phyloP scores from a whole-genome alignment of 2,888 invertebrate species.

The Melinaea menophilus region DNA sequence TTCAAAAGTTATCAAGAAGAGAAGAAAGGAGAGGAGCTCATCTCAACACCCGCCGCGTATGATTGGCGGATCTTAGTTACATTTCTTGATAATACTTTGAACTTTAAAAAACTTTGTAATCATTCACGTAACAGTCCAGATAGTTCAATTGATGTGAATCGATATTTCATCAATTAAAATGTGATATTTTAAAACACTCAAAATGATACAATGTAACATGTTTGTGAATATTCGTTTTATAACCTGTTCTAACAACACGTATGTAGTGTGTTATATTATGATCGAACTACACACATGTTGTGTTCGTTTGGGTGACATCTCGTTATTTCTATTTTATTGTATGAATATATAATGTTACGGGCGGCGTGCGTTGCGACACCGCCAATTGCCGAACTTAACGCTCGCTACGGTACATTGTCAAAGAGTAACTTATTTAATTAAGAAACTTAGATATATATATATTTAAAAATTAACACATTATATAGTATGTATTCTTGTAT shows the following conservation, averaged over 20 bases:
- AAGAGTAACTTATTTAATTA: conserved; percentile 41
- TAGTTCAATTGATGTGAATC: no score
- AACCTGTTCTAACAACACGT: conserved; percentile 37
- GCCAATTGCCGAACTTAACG: conserved; percentile 64
- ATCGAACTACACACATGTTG: conserved; percentile 10
- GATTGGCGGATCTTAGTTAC: no score
- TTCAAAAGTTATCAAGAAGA: no score
- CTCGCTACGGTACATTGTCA: conserved; percentile 58
- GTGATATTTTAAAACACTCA: neutral
- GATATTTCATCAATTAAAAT: neutral
- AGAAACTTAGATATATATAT: no score
- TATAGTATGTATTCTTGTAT: no score
- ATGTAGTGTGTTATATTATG: conserved; percentile 27
- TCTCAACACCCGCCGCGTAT: no score
- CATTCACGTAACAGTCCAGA: no score
- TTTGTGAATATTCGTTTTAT: conserved; percentile 7
- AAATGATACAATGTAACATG: neutral
- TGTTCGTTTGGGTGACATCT: conserved; percentile 51
- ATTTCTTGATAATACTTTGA: no score
- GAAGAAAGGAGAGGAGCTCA: no score
- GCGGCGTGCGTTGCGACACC: conserved; percentile 59
- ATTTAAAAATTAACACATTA: no score
- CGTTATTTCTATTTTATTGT: conserved; percentile 75
- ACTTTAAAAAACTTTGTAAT: no score
- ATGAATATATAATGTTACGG: conserved; percentile 68